Conservation (phyloP, 92 coral and sea anemone species). For the Epizoanthus illoricatus region DNA sequence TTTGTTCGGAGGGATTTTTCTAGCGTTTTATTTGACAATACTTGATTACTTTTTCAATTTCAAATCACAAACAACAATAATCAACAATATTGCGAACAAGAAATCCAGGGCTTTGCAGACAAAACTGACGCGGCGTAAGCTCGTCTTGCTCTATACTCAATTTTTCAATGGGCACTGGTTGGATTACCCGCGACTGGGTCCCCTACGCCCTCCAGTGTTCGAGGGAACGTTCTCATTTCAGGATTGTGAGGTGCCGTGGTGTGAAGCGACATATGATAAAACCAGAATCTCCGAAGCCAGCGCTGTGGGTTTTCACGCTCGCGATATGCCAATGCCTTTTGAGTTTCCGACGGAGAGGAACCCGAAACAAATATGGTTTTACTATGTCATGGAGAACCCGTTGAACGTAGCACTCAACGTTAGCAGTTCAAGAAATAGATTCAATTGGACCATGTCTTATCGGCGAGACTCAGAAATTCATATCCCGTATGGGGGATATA, state of each 20-base stretch:
- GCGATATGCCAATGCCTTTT: constrained; percentile 50
- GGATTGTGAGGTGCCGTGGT: constrained; percentile 57
- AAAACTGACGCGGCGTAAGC: constrained; percentile 34
- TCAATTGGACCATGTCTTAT: constrained; percentile 90
- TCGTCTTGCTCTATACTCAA: constrained; percentile 63
- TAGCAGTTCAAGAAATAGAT: constrained; percentile 38
- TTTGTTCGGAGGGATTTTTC: neutral
- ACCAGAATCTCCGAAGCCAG: constrained; percentile 55
- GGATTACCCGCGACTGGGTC: constrained; percentile 52
- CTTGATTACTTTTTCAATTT: constrained; percentile 34
- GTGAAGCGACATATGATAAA: constrained; percentile 62
- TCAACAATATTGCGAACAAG: constrained; percentile 30
- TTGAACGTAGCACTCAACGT: constrained; percentile 34
- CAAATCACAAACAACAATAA: constrained; percentile 33
- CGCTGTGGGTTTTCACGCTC: constrained; percentile 81
- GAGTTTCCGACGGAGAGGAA: constrained; percentile 36
- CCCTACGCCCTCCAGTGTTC: constrained; percentile 38
- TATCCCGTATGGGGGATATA: constrained; percentile 68
- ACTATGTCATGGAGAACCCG: constrained; percentile 75
- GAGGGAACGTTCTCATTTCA: constrained; percentile 67
- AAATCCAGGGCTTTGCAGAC: constrained; percentile 17
- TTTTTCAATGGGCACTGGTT: constrained; percentile 67
- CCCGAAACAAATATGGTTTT: constrained; percentile 78
- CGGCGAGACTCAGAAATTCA: constrained; percentile 67
- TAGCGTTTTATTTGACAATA: constrained; percentile 17